Evolutionary conservation across 35 echinoderm and acorn worm species (phyloP), one percentile per base, ranked within the genome.

Genomic region (Strongylocentrotus purpuratus): DNA sequence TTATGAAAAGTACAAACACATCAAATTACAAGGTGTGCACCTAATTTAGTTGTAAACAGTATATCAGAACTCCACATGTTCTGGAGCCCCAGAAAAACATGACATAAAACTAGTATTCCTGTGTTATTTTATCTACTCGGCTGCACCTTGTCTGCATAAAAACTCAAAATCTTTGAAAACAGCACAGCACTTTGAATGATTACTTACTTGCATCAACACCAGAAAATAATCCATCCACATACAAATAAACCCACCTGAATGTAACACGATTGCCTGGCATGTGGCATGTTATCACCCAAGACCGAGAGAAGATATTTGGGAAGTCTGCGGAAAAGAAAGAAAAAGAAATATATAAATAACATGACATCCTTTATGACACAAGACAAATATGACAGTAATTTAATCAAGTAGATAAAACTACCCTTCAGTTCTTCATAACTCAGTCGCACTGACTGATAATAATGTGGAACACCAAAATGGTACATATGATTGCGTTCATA

Each of bases 281-380:
- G 89, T 7, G 95, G 95, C 31, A 95, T 61, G 22, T 58, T 58
- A 48, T 95, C 95, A 46, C 47, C 47, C 25, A 95, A 46, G 22
- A 95, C 95, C 2, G 95, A 90, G 2, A 95, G 95, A 47, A 95
- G 87, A 61, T 91, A 92, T 61, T 90, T 95, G 0, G 95, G 95
- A 71, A 90, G 58, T 95, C 95, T 95, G 87, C 1, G 13, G 6
- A 45, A 50, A 50, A 46, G 5, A 5, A 87, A 88, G 46, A 31
- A 31, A 46, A 22, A 65, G 71, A 86, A 12, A 65, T 14, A 65
- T 9, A 55, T 55, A 55, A 15, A 9, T 55, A 55, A 2, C 2
- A 55, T 11, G 9, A 55, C 10, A 55, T 55, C 7, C 50, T 55
- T 15, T 9, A 55, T 11, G 8, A 15, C 10, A 55, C 50, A 55